Percentiles rank a stretch among this genome's conserved stretches.
Evolutionary conservation across 64 coral and sea anemone genomes (phyloP).

Genomic region (Dendrophyllia cribrosa): DNA sequence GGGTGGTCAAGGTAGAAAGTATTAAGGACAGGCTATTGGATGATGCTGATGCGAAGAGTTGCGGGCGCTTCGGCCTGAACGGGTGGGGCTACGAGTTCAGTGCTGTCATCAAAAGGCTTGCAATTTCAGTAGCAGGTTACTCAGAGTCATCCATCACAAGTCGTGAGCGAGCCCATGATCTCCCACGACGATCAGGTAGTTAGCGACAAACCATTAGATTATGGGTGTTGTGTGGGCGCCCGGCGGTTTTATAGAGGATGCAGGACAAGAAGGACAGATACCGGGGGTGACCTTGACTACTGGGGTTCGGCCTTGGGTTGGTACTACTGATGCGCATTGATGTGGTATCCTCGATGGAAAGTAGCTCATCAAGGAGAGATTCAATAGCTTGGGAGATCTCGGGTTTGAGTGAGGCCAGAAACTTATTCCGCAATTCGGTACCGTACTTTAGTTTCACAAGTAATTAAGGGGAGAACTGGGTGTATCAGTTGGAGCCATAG

Average conservation of each 20-base stretch:
- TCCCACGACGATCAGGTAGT: neutral
- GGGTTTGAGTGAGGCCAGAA: too few species aligned
- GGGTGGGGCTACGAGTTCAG: neutral
- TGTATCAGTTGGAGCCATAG: neutral
- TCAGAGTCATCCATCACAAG: neutral
- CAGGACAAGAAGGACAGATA: neutral
- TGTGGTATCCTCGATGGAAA: neutral
- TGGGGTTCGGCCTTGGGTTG: too few species aligned
- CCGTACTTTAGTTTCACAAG: too few species aligned
- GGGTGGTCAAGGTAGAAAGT: constrained; percentile 18
- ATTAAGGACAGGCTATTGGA: neutral
- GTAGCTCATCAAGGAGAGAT: neutral
- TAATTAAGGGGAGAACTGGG: neutral
- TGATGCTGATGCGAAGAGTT: neutral
- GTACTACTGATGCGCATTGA: neutral
- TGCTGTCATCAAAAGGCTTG: neutral
- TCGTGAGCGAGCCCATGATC: neutral
- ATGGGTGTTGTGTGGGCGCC: neutral
- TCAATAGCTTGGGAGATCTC: too few species aligned
- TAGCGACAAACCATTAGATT: neutral
- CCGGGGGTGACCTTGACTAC: neutral
- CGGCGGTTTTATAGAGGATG: constrained; percentile 14
- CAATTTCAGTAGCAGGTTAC: neutral
- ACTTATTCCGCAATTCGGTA: too few species aligned
- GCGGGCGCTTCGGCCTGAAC: neutral